phyloP scores from a whole-genome alignment of 2,888 invertebrate species.

The Lasioglossum marginatum region DNA sequence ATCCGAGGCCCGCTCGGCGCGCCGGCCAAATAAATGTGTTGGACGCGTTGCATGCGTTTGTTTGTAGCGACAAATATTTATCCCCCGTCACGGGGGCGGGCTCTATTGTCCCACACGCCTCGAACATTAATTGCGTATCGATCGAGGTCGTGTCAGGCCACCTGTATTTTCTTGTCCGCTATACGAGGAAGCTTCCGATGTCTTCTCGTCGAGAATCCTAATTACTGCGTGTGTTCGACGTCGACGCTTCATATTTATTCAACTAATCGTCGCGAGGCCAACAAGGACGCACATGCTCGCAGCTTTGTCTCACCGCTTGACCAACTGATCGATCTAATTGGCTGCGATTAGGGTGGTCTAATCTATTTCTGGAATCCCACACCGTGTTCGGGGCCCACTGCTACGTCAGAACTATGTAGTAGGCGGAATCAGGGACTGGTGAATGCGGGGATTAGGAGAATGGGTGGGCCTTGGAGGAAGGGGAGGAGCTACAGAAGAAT shows the following conservation, averaged over 20 bases:
- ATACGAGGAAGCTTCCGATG: neutral
- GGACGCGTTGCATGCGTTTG: slow-evolving; percentile 8
- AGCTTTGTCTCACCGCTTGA: neutral
- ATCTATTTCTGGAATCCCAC: neutral
- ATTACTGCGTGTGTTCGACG: neutral
- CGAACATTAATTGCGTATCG: slow-evolving; percentile 46
- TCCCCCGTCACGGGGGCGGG: neutral
- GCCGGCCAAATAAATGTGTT: neutral
- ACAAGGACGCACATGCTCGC: neutral
- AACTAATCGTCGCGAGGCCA: neutral
- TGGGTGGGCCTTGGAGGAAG: no score
- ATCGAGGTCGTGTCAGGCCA: slow-evolving; percentile 11
- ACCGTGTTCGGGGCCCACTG: neutral
- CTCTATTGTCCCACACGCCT: slow-evolving; percentile 21
- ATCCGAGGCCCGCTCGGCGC: neutral
- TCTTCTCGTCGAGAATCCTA: slow-evolving; percentile 8
- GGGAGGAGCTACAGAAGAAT: no score
- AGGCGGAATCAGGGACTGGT: no score
- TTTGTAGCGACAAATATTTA: slow-evolving; percentile 38
- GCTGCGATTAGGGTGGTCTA: neutral
- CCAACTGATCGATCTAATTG: neutral
- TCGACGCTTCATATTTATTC: slow-evolving; percentile 26
- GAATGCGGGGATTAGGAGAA: no score
- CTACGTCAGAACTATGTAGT: neutral
- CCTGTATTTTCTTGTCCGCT: slow-evolving; percentile 10